Evolutionary conservation across 2,797 vertebrate species (phyloP), one percentile per base, ranked within the genome.

Genomic region (Mormyrus proboscirostris): DNA sequence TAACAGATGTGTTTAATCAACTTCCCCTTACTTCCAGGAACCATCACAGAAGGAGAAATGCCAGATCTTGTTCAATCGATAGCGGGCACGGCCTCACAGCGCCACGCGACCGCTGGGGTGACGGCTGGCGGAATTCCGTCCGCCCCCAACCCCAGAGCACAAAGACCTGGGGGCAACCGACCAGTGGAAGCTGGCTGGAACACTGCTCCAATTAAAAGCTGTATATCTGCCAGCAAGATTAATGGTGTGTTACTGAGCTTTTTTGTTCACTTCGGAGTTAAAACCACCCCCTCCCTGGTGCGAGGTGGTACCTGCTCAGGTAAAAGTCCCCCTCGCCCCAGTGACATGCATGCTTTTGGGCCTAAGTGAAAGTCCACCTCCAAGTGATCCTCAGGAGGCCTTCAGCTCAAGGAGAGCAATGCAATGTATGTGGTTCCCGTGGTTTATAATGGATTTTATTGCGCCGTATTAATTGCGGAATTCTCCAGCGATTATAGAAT

Each of bases 221-320:
- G 8, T 92, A 91, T 76, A 92, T 90, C 94, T 95, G 95, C 94
- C 95, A 88, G 90, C 59, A 91, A 94, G 95, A 96, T 96, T 96
- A 95, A 96, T 96, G 92, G 91, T 3, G 90, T 91, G 82, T 69
- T 90, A 53, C 91, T 91, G 90, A 92, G 90, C 25, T 90, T 90
- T 69, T 41, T 47, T 91, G 89, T 91, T 91, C 76, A 89, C 88
- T 88, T 90, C 44, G 29, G 76, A 8, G 14, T 49, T 49, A 47
- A 49, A 88, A 16, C 47, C 19, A 4, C 25, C 69, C 69, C 50
- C 82, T 79, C n/a, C 4, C 85, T 73, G 73, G 79, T 62, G 65
- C 53, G 87, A 83, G 44, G 44, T 47, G 79, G 79, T 83, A 10
- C 79, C 79, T 3, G n/a, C 41, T 7, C 38, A 49, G 79, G 79